A percentile compares a stretch with the other conserved stretches of the same genome.
Conservation (phyloP, 2,797 vertebrate species). For the Pristis pectinata region DNA sequence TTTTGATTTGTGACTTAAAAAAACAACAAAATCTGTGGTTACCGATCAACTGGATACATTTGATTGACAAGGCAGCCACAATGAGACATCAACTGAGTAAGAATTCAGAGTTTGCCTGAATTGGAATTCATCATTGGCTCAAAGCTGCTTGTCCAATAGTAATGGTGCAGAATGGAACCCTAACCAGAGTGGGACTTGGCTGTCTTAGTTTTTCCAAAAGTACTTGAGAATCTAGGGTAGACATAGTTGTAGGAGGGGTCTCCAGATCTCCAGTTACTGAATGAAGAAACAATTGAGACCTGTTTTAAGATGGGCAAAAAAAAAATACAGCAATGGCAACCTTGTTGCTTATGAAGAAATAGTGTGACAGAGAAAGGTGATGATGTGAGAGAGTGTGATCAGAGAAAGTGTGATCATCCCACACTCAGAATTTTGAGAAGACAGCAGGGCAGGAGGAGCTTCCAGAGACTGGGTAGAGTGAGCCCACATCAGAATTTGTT, state of each 20-base stretch:
- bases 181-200: neutral
- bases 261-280: neutral
- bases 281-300: neutral
- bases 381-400: too few species aligned
- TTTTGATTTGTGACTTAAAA: neutral
- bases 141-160: neutral
- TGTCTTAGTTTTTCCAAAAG: neutral
- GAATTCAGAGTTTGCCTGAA: neutral
- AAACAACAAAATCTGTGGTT: neutral
- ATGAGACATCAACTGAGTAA: neutral
- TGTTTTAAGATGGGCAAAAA: neutral
- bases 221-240: neutral
- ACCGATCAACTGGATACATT: neutral
- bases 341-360: neutral
- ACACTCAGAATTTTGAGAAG: neutral
- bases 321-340: neutral
- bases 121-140: neutral
- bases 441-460: neutral
- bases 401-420: too few species aligned
- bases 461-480: neutral
- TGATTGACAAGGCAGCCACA: neutral
- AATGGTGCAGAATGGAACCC: neutral
- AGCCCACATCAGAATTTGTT: neutral
- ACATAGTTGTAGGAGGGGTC: neutral
- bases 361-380: neutral